Conservation (phyloP, 2,888 invertebrate genomes). For the Zygothrica quintamaculata region DNA sequence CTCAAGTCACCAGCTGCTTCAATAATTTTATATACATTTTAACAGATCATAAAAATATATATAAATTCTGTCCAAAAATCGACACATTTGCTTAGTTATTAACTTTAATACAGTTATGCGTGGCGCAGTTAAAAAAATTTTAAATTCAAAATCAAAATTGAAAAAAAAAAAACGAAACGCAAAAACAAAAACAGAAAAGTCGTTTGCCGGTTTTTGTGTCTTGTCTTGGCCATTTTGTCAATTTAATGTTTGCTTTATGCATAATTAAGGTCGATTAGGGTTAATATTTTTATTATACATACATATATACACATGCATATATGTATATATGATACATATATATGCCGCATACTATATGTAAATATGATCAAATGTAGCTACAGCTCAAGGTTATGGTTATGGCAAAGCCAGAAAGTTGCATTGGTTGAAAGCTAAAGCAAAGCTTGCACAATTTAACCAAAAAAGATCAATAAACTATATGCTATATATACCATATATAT, state of each 20-base stretch:
- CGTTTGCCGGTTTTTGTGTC: conserved; percentile 4
- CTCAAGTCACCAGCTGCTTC: no score
- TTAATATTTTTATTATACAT: conserved; percentile 30
- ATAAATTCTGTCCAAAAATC: no score
- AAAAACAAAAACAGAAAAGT: conserved; percentile 28
- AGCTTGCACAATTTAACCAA: conserved; percentile 59
- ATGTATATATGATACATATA: no score
- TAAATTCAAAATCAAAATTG: conserved; percentile 23
- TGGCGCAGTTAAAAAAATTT: conserved; percentile 46
- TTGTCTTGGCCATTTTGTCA: conserved; percentile 56
- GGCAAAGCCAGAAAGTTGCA: conserved; percentile 47
- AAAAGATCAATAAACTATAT: no score
- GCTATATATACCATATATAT: conserved; percentile 6
- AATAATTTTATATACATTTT: no score
- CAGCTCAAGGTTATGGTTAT: conserved; percentile 73
- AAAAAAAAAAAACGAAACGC: conserved; percentile 22
- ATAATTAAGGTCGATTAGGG: conserved; percentile 79
- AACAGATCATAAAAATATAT: no score
- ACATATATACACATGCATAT: conserved; percentile 16
- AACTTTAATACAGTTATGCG: conserved; percentile 27
- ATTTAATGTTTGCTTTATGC: conserved; percentile 55
- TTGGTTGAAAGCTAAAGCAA: conserved; percentile 29
- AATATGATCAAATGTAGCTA: conserved; percentile 53
- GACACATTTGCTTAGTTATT: no score
- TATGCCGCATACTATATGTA: no score